A percentile compares a stretch with the other conserved stretches of the same genome.
Evolutionary conservation across 2,888 invertebrate genomes (phyloP).

Genomic region (Dolichopus griseipennis): DNA sequence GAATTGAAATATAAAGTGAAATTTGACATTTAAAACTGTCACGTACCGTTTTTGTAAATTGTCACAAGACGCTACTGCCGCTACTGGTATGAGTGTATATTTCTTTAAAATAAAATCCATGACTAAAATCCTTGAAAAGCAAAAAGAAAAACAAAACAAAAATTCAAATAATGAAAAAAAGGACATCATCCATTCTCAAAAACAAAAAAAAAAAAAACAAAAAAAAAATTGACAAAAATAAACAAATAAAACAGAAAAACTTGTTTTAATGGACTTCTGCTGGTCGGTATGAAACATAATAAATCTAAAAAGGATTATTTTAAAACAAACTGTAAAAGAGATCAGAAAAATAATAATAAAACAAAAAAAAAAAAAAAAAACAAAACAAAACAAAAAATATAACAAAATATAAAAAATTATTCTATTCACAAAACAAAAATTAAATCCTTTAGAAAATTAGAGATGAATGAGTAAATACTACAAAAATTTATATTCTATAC

Average conservation of each 20-base stretch:
- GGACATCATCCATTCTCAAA: not conserved
- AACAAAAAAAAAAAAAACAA: not conserved
- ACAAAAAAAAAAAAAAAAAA: not conserved
- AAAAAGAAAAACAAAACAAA: not conserved
- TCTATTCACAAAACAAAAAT: constrained; percentile 1
- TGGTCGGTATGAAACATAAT: not conserved
- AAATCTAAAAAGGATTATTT: constrained; percentile 4
- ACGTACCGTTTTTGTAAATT: too few species aligned
- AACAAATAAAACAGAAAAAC: not conserved
- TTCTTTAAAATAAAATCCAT: not conserved
- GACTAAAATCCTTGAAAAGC: not conserved
- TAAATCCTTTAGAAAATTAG: constrained; percentile 6
- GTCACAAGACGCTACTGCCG: too few species aligned
- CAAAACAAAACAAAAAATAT: too few species aligned
- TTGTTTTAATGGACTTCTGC: not conserved
- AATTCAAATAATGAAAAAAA: not conserved
- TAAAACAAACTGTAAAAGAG: too few species aligned
- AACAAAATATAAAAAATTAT: not conserved
- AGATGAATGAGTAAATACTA: not conserved
- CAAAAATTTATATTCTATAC: not conserved
- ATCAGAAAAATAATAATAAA: not conserved
- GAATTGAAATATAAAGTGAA: too few species aligned
- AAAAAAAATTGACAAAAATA: not conserved
- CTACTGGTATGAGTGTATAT: too few species aligned
- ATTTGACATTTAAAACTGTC: too few species aligned